Evolutionary conservation across 2,113 vertebrate species (phyloP), one percentile per base, ranked within the genome.

Genomic region (Callithrix jacchus): DNA sequence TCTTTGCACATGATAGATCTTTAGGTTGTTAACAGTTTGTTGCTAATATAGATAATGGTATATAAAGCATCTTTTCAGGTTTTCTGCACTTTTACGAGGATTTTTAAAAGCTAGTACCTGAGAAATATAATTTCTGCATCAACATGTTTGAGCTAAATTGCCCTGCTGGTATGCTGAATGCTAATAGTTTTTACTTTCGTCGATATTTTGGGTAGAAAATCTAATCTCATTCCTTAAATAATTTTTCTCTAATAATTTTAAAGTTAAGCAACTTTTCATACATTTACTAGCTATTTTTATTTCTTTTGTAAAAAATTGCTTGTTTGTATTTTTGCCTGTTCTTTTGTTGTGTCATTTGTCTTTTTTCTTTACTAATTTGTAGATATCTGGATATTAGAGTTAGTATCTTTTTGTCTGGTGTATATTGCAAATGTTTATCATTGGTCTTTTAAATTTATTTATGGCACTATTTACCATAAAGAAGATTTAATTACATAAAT

Each of bases 311-410:
- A 56, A 54, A 71, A 52, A 91, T 71, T 93, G 10, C 32, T 92
- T 35, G 30, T 45, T 84, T 10, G 32, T 82, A 37, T 54, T 13
- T 94, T 64, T 91, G 27, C 14, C 27, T 92, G 35, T 49, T 49
- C 76, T 92, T 91, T 23, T 87, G 4, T 74, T 88, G n/a, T 96
- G 25, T 89, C 40, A 40, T 92, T 96, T 96, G 54, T 70, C 18
- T 91, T 92, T 79, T 96, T 84, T 87, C 27, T 17, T 87, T 95
- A 32, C 89, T 89, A 49, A 64, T 95, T 89, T 85, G 17, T 76
- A 80, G 61, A 54, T 40, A 42, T 87, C 42, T 94, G 54, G 49
- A 54, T 93, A 82, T 70, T 77, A 76, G 21, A 87, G 4, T 5
- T 82, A 23, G 11, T 91, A 82, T 82, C 66, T 7, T 82, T 80